Evolutionary conservation across 2,113 vertebrate genomes (phyloP).

Genomic region (Tympanuchus pallidicinctus): DNA sequence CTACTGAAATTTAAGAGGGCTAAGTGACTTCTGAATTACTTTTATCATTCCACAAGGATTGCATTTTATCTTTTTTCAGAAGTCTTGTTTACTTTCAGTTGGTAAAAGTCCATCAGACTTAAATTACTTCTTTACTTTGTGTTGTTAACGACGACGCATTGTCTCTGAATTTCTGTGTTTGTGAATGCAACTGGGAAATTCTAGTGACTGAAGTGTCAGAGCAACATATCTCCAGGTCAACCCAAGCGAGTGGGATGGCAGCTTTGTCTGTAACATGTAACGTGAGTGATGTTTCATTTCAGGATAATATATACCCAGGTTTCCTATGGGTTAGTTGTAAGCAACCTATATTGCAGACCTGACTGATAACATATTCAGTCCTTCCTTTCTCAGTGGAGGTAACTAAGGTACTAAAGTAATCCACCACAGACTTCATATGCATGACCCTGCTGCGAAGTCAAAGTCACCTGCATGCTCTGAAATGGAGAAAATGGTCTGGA

Average conservation of each 20-base stretch:
- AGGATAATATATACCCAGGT: not conserved
- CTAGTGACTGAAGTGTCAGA: not conserved
- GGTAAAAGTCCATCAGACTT: not conserved
- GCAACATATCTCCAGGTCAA: not conserved
- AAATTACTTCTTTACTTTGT: not conserved
- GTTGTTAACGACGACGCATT: not conserved
- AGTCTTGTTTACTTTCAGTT: not conserved
- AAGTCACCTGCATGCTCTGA: not conserved
- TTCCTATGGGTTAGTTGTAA: not conserved
- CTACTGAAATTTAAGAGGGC: conserved; percentile 31
- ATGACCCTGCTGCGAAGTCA: not conserved
- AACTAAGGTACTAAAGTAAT: not conserved
- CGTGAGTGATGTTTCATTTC: rapidly evolving
- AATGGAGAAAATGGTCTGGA: not conserved
- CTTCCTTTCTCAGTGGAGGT: not conserved
- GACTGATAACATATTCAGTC: not conserved
- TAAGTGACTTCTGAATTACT: not conserved
- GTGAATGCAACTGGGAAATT: not conserved
- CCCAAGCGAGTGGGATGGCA: not conserved
- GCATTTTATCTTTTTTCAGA: not conserved
- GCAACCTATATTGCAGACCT: not conserved
- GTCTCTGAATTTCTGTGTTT: not conserved
- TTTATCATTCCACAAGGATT: not conserved
- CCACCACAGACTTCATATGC: not conserved
- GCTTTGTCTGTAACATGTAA: not conserved